A percentile compares a stretch with the other conserved stretches of the same genome.
Conservation (phyloP, 2,797 vertebrate genomes). For the Cyprinella venusta region DNA sequence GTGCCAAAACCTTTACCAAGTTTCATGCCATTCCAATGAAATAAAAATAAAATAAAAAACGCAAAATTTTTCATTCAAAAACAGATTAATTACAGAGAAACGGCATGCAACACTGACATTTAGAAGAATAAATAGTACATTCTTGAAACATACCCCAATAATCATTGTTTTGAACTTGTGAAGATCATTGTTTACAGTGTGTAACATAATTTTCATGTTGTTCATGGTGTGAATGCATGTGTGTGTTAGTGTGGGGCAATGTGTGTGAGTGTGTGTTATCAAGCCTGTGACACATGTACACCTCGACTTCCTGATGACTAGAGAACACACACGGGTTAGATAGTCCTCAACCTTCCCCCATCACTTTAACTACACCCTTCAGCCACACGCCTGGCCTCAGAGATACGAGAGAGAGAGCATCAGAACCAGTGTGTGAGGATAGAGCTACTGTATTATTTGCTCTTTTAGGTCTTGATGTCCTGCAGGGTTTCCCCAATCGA, state of each 20-base stretch:
- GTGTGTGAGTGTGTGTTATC: constrained; percentile 45
- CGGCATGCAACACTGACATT: too few relatives aligned
- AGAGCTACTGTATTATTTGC: too few relatives aligned
- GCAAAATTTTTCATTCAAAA: too few relatives aligned
- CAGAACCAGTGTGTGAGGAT: too few relatives aligned
- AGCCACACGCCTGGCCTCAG: constrained; percentile 48
- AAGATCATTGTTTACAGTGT: not conserved
- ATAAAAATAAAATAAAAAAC: too few relatives aligned
- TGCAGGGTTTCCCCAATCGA: not conserved
- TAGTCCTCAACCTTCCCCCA: constrained; percentile 54
- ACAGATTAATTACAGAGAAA: too few relatives aligned
- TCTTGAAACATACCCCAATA: not conserved
- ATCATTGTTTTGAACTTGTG: not conserved
- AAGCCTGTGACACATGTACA: constrained; percentile 56
- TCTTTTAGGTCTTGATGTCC: not conserved
- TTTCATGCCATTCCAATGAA: too few relatives aligned
- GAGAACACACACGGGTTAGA: constrained; percentile 56
- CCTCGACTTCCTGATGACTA: constrained; percentile 58
- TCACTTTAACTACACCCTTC: constrained; percentile 47
- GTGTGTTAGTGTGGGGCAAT: not conserved
- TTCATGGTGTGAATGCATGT: not conserved
- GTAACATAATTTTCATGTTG: not conserved
- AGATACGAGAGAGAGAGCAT: constrained; percentile 46
- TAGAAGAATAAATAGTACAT: not conserved
- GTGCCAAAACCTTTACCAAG: too few relatives aligned